These are phyloP conservation scores for Erinaceus europaeus DNA, from an alignment of 2,113 vertebrate genomes.

Conservation along the genomic window DNA sequence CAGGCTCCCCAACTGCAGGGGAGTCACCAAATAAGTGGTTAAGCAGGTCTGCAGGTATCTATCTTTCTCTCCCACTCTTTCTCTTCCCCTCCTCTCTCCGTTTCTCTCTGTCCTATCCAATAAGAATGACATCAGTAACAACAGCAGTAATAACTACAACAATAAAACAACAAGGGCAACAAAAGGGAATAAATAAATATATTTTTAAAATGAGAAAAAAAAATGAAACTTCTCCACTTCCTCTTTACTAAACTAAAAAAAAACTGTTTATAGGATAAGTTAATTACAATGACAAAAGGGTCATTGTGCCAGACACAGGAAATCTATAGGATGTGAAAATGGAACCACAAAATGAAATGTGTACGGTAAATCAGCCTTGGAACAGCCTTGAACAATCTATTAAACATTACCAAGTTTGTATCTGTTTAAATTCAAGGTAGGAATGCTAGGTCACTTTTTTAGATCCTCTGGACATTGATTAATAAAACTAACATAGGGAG, in stretches of 20 bases:
- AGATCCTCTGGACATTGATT: not conserved
- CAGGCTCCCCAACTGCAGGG: too few species aligned
- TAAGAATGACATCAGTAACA: too few species aligned
- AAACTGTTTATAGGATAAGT: not conserved
- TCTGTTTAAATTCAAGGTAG: not conserved
- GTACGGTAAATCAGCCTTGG: too few species aligned
- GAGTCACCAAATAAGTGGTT: too few species aligned
- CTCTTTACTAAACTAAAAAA: not conserved
- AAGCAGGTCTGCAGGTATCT: too few species aligned
- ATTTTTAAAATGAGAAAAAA: not conserved
- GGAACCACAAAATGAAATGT: not conserved
- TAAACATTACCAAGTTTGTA: not conserved
- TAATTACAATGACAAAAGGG: not conserved
- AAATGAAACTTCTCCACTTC: not conserved
- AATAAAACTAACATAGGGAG: not conserved
- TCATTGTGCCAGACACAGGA: not conserved
- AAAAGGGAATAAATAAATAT: too few species aligned
- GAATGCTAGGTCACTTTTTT: not conserved
- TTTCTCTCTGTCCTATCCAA: too few species aligned
- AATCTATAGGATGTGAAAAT: not conserved
- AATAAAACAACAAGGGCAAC: too few species aligned
- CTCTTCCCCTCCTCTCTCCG: too few species aligned
- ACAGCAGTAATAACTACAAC: too few species aligned
- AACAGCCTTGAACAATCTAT: not conserved
- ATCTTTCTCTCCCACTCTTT: too few species aligned